Conservation (phyloP, 2,113 vertebrate species). For the Gymnobelideus leadbeateri region DNA sequence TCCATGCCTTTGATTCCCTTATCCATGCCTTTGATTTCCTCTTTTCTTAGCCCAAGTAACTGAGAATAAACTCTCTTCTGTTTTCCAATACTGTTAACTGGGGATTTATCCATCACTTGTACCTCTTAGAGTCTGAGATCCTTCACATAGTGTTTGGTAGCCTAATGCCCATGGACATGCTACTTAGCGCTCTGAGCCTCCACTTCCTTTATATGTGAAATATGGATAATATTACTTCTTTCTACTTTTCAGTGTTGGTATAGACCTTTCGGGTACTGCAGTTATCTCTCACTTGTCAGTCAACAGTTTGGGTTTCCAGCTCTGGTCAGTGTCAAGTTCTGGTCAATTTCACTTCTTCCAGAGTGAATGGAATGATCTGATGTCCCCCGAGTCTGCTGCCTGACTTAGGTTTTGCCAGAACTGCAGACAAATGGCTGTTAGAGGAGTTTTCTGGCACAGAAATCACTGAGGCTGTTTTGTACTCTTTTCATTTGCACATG, state of each 20-base stretch:
- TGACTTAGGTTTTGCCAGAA: conserved; percentile 70
- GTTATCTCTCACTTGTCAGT: conserved; percentile 19
- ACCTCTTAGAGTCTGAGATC: not conserved
- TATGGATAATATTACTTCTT: not conserved
- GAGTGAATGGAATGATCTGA: conserved; percentile 55
- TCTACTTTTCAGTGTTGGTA: not conserved
- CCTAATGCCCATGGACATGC: not conserved
- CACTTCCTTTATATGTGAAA: not conserved
- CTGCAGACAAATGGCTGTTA: conserved; percentile 75
- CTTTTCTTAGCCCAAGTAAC: not conserved
- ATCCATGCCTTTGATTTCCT: not conserved
- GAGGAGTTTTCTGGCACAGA: conserved; percentile 72
- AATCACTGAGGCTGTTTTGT: conserved; percentile 57
- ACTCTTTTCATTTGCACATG: conserved; percentile 75
- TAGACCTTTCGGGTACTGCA: not conserved
- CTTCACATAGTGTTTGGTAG: not conserved
- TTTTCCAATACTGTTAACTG: not conserved
- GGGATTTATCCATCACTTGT: not conserved
- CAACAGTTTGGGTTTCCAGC: not conserved
- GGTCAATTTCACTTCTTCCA: conserved; percentile 48
- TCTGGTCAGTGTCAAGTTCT: not conserved
- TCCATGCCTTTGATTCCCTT: not conserved
- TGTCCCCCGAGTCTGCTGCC: conserved; percentile 57
- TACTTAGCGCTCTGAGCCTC: not conserved
- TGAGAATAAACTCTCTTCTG: not conserved